Conservation (phyloP, 2,888 invertebrate genomes). For the Acheta domesticus region DNA sequence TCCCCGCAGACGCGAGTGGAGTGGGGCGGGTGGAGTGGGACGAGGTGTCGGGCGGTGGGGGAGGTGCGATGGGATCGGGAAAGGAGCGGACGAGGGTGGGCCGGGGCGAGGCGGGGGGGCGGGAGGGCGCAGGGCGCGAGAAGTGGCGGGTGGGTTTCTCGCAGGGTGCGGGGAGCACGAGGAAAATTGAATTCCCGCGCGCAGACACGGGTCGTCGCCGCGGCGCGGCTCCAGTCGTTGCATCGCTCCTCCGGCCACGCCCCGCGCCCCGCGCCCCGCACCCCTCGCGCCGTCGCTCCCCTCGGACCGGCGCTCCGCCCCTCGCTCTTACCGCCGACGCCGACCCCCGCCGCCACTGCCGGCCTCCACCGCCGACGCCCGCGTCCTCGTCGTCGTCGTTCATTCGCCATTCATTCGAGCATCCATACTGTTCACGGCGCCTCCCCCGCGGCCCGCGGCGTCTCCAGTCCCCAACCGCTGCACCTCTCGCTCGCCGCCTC, state of each 20-base stretch:
- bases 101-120: not conserved
- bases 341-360: too few relatives aligned
- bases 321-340: not conserved
- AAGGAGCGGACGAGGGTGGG: not conserved
- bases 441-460: not conserved
- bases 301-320: too few relatives aligned
- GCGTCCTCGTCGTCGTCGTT: not conserved
- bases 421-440: constrained; percentile 5
- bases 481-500: too few relatives aligned
- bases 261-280: too few relatives aligned
- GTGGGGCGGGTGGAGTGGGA: not conserved
- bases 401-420: constrained; percentile 9
- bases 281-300: too few relatives aligned
- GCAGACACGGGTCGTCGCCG: not conserved
- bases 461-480: not conserved
- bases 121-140: not conserved
- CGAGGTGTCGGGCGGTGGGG: not conserved
- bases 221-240: not conserved
- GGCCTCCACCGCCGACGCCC: not conserved
- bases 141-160: not conserved
- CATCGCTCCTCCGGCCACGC: too few relatives aligned
- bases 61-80: not conserved
- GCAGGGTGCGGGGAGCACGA: not conserved
- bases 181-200: constrained; percentile 1
- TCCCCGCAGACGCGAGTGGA: too few relatives aligned